Conservation (phyloP, 2,797 vertebrate genomes). For the Urocyon cinereoargenteus region DNA sequence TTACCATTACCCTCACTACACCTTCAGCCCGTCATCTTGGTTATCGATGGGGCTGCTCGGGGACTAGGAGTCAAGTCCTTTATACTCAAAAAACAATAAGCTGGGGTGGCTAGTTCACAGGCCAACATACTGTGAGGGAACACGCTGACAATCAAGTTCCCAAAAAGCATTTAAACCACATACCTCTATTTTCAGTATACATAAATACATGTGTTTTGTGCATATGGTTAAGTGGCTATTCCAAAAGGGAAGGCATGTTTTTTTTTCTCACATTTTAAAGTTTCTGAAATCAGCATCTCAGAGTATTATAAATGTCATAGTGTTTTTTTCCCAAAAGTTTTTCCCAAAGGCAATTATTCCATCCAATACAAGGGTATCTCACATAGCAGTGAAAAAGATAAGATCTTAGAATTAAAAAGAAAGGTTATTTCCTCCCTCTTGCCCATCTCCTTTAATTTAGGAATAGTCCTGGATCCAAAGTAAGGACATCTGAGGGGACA, state of each 20-base stretch:
- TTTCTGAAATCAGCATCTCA: slow-evolving; percentile 43
- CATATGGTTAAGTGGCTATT: neutral
- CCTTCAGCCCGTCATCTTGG: neutral
- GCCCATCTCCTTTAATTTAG: neutral
- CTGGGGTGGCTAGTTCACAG: neutral
- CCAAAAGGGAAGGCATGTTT: neutral
- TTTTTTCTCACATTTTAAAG: neutral
- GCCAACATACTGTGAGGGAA: neutral
- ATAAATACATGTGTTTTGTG: neutral
- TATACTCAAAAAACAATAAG: neutral
- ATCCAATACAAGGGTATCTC: neutral
- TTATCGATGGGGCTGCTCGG: neutral
- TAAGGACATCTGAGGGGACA: neutral
- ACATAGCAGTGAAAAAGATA: neutral
- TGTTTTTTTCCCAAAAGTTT: neutral
- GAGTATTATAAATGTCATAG: neutral
- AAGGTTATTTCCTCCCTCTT: neutral
- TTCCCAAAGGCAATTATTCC: neutral
- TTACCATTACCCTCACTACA: neutral
- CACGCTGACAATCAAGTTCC: neutral
- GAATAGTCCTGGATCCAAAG: slow-evolving; percentile 21
- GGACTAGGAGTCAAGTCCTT: neutral
- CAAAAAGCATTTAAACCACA: neutral
- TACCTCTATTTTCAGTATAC: neutral
- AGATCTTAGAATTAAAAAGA: neutral